Conservation (phyloP, 2,888 invertebrate genomes). For the Sinopyrophorus schimmeli region DNA sequence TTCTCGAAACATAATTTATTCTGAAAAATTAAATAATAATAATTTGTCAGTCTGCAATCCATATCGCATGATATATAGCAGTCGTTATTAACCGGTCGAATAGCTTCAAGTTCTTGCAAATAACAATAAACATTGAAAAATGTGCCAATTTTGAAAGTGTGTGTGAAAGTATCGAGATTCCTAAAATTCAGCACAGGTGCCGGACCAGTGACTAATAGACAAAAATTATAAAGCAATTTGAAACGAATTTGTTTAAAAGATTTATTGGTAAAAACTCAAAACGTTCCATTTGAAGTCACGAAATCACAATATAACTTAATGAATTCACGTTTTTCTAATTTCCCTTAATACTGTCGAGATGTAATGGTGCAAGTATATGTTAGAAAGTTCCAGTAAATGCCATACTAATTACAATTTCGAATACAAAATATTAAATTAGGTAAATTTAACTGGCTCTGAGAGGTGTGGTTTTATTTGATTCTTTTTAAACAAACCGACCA, state of each 20-base stretch:
- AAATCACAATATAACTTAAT: slow-evolving; percentile 9
- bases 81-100: too few species aligned
- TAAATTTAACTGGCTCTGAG: slow-evolving; percentile 1
- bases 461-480: slow-evolving; percentile 2
- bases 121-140: too few species aligned
- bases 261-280: background rate
- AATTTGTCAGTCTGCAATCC: too few species aligned
- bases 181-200: too few species aligned
- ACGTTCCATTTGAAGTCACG: slow-evolving; percentile 9
- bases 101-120: too few species aligned
- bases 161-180: too few species aligned
- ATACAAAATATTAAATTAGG: slow-evolving; percentile 6
- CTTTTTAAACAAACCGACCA: slow-evolving; percentile 6
- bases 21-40: slow-evolving; percentile 34
- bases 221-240: slow-evolving; percentile 1
- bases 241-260: slow-evolving; percentile 2
- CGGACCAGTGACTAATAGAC: too few species aligned
- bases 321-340: slow-evolving; percentile 18
- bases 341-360: too few species aligned
- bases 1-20: slow-evolving; percentile 50
- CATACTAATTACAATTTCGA: slow-evolving; percentile 3
- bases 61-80: too few species aligned
- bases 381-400: slow-evolving; percentile 3
- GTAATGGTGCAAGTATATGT: too few species aligned
- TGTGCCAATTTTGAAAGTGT: background rate